Percentiles rank a stretch among this genome's conserved stretches.
phyloP scores from a whole-genome alignment of 2,113 vertebrate genomes.

The Stercorarius parasiticus region DNA sequence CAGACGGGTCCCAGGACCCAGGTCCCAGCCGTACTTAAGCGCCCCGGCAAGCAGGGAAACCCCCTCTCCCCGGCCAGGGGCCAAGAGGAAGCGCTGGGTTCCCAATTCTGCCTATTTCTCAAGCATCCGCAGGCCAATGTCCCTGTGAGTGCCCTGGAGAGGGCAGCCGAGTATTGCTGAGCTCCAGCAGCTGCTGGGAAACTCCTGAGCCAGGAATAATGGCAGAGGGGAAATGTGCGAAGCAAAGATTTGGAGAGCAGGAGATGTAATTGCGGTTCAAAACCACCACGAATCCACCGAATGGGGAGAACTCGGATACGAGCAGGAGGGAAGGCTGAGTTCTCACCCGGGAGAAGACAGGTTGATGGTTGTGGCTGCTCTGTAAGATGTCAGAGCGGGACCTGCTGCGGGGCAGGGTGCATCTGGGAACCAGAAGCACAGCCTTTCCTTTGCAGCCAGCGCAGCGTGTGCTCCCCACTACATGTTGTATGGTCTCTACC shows the following conservation, averaged over 20 bases:
- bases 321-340: not conserved
- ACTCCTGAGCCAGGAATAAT: rapidly evolving
- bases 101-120: not conserved
- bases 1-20: not conserved
- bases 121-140: rapidly evolving
- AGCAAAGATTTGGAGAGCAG: not conserved
- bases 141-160: not conserved
- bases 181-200: not conserved
- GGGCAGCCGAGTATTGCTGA: not conserved
- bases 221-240: not conserved
- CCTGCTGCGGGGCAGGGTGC: not conserved
- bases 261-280: not conserved
- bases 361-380: not conserved
- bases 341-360: not conserved
- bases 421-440: rapidly evolving
- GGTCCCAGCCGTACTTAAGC: not conserved
- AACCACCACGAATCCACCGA: rapidly evolving
- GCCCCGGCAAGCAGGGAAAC: rapidly evolving
- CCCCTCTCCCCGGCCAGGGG: not conserved
- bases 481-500: not conserved
- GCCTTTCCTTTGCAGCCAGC: not conserved
- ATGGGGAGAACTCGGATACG: not conserved
- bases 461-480: rapidly evolving
- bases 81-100: not conserved
- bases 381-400: rapidly evolving